Base-by-base conservation (phyloP, 2,888 invertebrate species). In the Drosophila quasianomalipes region DNA sequence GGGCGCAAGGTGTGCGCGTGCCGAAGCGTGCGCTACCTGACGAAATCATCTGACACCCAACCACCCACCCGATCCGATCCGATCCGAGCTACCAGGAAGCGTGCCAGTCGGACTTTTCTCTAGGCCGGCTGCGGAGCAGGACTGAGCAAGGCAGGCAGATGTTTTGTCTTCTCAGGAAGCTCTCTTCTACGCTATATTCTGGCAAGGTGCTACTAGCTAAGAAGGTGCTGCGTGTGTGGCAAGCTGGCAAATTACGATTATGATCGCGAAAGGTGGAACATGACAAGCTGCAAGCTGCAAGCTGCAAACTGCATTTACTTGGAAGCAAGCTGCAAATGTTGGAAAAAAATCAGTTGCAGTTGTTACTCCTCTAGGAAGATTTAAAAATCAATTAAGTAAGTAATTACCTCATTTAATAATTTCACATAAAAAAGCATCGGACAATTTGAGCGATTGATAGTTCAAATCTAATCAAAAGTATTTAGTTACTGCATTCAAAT, bases 1-100 rank as follows among this genome's bases (percentile, higher is more conserved):
- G 53, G 60, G 37, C 60, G 54, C 76, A 68, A 75, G 71, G 58
- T 62, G 77, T 67, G 72, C 81, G 81, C 78, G 78, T 79, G 85
- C 85, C 85, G 83, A 61, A 70, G 85, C 89, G 85, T 85, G 85
- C 70, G 44, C 74, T 90, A 90, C 90, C 88, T 84, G 78, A 39
- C 0, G 16, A 12, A 12, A 44, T 9, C 33, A 39, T 51, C 19
- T 31, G 5, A 30, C 49, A 31, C 57, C 67, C 77, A 39, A 7
- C 39, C 57, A 73, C 74, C 71, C 77, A 60, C 53, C 59, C 70
- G 41, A 70, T 37, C 60, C 35, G 55, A 67, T 12, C 37, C 12
- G 22, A 44, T 7, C 63, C 22, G 79, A 74, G 67, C 87, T 82
- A 74, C 76, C 55, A 72, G 68, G 85, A 90, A 85, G 90, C 54